A percentile compares a stretch with the other conserved stretches of the same genome.
Conservation (phyloP, 37 sponge, comb jelly and placozoan species). For the Tethya wilhelma region DNA sequence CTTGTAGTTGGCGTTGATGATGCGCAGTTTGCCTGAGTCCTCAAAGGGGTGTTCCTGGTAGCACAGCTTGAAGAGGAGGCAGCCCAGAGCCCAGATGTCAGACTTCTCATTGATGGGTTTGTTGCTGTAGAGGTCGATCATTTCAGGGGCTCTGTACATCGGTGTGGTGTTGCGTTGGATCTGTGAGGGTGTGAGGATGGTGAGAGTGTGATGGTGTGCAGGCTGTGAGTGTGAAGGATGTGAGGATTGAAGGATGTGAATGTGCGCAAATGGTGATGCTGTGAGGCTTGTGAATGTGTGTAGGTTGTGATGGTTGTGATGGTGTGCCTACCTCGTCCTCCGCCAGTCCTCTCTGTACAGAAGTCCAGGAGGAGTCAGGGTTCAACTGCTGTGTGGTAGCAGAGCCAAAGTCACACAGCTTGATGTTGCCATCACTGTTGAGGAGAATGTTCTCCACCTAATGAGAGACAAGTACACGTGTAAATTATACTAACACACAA, state of each 20-base stretch:
- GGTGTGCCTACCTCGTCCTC: conserved; percentile 85
- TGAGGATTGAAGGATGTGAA: conserved; percentile 5
- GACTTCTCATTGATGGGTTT: conserved; percentile 83
- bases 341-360: conserved; percentile 77
- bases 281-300: not conserved
- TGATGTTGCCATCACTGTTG: conserved; percentile 62
- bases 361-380: conserved; percentile 85
- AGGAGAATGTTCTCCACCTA: conserved; percentile 94
- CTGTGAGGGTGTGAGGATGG: conserved; percentile 37
- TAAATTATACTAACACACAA: not conserved
- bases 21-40: conserved; percentile 79
- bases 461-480: not conserved
- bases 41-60: conserved; percentile 87
- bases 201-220: not conserved
- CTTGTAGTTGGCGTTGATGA: conserved; percentile 89
- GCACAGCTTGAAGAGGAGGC: conserved; percentile 92
- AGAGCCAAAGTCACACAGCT: conserved; percentile 98
- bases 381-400: conserved; percentile 77
- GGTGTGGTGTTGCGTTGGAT: conserved; percentile 95
- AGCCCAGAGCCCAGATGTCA: conserved; percentile 94
- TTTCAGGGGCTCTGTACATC: conserved; percentile 96
- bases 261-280: not conserved
- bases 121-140: conserved; percentile 96
- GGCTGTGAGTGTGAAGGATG: not conserved
- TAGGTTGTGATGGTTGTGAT: not conserved